These are phyloP conservation scores for Nephrotoma flavescens DNA, from an alignment of 2,888 invertebrate genomes.

Conservation along the genomic window DNA sequence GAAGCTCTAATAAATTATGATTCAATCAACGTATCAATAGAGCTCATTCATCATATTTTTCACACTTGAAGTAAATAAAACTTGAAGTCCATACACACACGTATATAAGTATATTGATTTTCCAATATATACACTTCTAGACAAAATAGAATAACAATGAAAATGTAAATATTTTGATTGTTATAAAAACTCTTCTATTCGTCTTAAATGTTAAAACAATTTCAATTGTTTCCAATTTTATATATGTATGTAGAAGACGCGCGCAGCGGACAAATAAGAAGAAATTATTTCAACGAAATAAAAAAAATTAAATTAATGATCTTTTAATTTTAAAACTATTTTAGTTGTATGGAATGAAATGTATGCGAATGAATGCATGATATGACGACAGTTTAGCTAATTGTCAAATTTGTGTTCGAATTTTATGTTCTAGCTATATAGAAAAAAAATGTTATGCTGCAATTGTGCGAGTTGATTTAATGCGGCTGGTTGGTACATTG, in stretches of 20 bases:
- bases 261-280: not conserved
- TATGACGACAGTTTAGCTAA: not conserved
- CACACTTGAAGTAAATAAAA: not conserved
- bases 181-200: not conserved
- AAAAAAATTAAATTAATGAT: not conserved
- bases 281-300: not conserved
- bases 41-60: not conserved
- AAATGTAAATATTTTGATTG: not conserved
- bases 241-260: not conserved
- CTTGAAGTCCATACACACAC: not conserved
- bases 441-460: not conserved
- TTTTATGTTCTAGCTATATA: not conserved
- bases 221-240: not conserved
- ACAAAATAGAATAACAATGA: not conserved
- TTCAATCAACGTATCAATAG: not conserved
- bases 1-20: not conserved
- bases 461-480: not conserved
- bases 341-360: not conserved
- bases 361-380: not conserved
- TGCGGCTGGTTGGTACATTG: not conserved
- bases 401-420: not conserved
- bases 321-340: not conserved
- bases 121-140: not conserved
- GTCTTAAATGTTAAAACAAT: not conserved
- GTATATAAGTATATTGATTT: not conserved